Conservation (phyloP, 2,888 invertebrate species). For the Cryptus viduatorius region DNA sequence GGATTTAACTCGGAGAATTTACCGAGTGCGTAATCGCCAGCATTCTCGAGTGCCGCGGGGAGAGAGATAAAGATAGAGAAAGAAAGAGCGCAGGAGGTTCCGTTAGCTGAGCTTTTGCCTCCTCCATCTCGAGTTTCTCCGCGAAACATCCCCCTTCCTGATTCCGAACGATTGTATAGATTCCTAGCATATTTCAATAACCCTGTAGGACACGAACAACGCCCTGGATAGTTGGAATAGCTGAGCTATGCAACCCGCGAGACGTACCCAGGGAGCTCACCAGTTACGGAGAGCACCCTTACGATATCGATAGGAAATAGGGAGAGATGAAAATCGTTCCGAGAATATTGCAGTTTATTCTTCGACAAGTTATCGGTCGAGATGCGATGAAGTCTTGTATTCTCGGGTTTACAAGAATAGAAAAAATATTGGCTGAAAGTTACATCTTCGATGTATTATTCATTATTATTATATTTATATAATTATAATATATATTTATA, state of each 20-base stretch:
- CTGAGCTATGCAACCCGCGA: slow-evolving; percentile 62
- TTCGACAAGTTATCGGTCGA: slow-evolving; percentile 8
- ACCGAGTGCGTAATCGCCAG: slow-evolving; percentile 68
- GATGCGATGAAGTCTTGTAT: neutral
- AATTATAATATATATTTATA: too few relatives aligned
- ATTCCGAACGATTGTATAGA: slow-evolving; percentile 76
- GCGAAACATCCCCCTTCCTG: slow-evolving; percentile 30
- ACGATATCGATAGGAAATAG: slow-evolving; percentile 37
- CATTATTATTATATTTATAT: too few relatives aligned
- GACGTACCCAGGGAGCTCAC: slow-evolving; percentile 39
- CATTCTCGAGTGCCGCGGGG: slow-evolving; percentile 57
- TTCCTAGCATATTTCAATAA: slow-evolving; percentile 82
- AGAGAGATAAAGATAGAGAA: neutral
- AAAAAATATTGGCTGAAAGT: neutral
- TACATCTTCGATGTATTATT: too few relatives aligned
- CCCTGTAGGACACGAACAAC: slow-evolving; percentile 73
- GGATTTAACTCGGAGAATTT: slow-evolving; percentile 67
- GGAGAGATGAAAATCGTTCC: slow-evolving; percentile 7
- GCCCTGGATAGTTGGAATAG: slow-evolving; percentile 79
- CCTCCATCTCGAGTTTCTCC: slow-evolving; percentile 33
- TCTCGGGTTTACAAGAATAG: neutral
- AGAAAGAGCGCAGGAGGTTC: slow-evolving; percentile 42
- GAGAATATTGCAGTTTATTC: slow-evolving; percentile 10
- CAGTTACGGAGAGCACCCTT: slow-evolving; percentile 33
- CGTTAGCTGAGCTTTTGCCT: slow-evolving; percentile 47